These are phyloP conservation scores for Oreonectes daqikongensis DNA, from an alignment of 2,797 vertebrate species.

Conservation along the genomic window DNA sequence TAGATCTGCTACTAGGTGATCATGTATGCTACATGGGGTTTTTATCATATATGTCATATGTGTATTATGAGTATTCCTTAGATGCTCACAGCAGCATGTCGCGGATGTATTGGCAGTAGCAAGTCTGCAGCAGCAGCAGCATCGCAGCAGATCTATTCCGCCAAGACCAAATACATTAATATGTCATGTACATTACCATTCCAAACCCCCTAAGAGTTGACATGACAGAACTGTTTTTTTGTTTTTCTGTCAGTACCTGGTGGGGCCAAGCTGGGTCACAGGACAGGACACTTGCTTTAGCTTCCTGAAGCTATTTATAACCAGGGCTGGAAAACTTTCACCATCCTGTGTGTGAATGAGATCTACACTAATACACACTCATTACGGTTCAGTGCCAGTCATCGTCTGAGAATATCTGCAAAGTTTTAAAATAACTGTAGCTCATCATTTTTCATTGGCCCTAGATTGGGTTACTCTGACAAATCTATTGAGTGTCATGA, in stretches of 20 bases:
- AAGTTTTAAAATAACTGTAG: constrained; percentile 39
- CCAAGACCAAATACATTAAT: too few relatives aligned
- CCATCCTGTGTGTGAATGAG: constrained; percentile 15
- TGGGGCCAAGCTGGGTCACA: neutral
- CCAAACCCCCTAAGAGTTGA: too few relatives aligned
- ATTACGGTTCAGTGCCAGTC: constrained; percentile 42
- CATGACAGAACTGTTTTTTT: neutral
- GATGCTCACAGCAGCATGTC: too few relatives aligned
- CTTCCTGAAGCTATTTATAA: neutral
- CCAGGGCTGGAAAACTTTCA: constrained; percentile 13
- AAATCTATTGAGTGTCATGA: constrained; percentile 39
- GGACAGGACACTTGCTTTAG: neutral
- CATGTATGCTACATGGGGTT: too few relatives aligned
- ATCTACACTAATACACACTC: constrained; percentile 42
- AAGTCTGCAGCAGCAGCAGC: too few relatives aligned
- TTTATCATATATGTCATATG: too few relatives aligned
- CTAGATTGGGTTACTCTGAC: constrained; percentile 39
- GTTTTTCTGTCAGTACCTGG: neutral
- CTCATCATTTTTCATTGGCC: constrained; percentile 42
- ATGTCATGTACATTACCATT: too few relatives aligned
- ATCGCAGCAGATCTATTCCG: too few relatives aligned
- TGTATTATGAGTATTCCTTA: too few relatives aligned
- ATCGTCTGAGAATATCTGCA: constrained; percentile 32
- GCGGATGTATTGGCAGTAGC: too few relatives aligned
- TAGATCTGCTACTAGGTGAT: too few relatives aligned